Conservation (phyloP, 2,797 vertebrate genomes). For the Loriculus beryllinus region DNA sequence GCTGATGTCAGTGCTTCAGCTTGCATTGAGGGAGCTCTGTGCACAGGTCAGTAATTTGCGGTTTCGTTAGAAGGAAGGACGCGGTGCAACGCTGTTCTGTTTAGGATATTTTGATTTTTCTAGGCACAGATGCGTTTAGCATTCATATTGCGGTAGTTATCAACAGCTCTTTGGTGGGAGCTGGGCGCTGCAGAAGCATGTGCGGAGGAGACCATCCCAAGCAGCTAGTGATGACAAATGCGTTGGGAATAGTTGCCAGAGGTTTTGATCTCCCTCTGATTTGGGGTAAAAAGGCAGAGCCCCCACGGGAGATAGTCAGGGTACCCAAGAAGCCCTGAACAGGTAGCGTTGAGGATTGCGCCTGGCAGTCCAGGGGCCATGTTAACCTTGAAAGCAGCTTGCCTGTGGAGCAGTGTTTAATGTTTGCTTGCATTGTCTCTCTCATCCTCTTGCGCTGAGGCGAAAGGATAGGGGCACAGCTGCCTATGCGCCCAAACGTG, state of each 20-base stretch:
- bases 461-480: background rate
- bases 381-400: conserved; percentile 45
- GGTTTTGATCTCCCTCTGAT: background rate
- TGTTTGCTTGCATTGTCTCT: conserved; percentile 28
- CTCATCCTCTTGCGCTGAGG: background rate
- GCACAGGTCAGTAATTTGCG: conserved; percentile 64
- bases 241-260: background rate
- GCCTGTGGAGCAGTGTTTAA: background rate
- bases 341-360: background rate
- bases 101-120: conserved; percentile 4
- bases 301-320: accelerated
- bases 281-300: background rate
- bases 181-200: background rate
- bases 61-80: background rate
- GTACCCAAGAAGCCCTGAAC: background rate
- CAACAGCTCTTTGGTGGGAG: background rate
- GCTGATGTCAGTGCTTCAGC: conserved; percentile 68
- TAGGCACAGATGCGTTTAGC: background rate
- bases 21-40: conserved; percentile 51
- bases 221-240: background rate
- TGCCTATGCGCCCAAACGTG: background rate
- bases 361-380: background rate
- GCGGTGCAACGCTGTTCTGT: background rate
- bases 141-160: background rate
- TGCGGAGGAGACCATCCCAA: background rate